Evolutionary conservation across 2,797 vertebrate species (phyloP), one percentile per base, ranked within the genome.

Genomic region (Paedocypris micromegethes): DNA sequence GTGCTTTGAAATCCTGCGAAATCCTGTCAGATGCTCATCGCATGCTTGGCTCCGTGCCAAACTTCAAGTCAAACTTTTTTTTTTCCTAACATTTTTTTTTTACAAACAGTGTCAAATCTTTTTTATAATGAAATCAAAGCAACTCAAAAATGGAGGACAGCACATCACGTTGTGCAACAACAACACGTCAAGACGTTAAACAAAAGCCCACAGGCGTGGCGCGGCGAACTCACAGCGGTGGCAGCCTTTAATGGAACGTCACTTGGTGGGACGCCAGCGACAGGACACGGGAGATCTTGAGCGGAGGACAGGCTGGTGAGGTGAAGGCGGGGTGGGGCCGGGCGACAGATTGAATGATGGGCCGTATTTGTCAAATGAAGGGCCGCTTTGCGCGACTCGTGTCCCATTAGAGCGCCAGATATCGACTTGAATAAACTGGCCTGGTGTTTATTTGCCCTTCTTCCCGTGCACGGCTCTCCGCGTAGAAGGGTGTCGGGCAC

Each of bases 321-420:
- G 2, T 8, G 23, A 45, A 40, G 8, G 64, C 52, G 2, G 60
- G 39, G 41, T 8, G 9, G 55, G 41, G 37, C 53, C 38, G 3
- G 41, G 58, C 61, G 60, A 43, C 51, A 39, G 68, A 58, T 48
- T 58, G 58, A 67, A 47, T 57, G 52, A 53, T 59, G 64, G 52
- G 44, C 41, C 51, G 51, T 37, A 52, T 63, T 57, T 67, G 79
- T 83, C 83, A 77, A 78, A 77, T 76, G 58, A 61, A 58, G 64
- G 39, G 54, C 64, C 46, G 64, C 42, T 71, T 58, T 23, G 48
- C 58, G 52, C 48, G 58, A 49, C 45, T 58, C 52, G 51, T 5
- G 48, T 63, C 73, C 68, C 73, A 71, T 75, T 71, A 75, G 64
- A 62, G 55, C 64, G 49, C 53, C 5, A 63, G 73, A 71, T 75